A percentile compares a stretch with the other conserved stretches of the same genome.
Evolutionary conservation across 2,888 invertebrate species (phyloP).

Genomic region (Mesoligia furuncula): DNA sequence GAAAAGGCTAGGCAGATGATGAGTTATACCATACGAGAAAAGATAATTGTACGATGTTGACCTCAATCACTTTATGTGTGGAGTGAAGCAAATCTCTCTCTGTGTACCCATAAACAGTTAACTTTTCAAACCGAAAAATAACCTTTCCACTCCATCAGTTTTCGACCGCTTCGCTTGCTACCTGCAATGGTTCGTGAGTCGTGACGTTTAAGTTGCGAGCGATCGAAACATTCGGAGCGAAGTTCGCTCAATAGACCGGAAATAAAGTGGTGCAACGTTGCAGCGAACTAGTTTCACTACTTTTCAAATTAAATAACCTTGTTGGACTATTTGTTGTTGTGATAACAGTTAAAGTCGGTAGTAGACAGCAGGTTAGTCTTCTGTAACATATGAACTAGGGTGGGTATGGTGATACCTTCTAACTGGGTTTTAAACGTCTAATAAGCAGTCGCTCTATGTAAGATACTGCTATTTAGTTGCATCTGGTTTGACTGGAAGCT

Average conservation of each 20-base stretch:
- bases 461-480: too few species aligned
- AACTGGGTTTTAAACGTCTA: too few species aligned
- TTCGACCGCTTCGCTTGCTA: slow-evolving; percentile 7
- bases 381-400: background rate
- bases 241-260: slow-evolving; percentile 55
- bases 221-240: slow-evolving; percentile 38
- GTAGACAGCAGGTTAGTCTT: background rate
- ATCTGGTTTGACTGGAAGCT: too few species aligned
- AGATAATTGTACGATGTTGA: background rate
- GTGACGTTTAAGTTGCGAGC: slow-evolving; percentile 44
- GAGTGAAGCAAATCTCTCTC: background rate
- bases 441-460: too few species aligned
- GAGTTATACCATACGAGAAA: background rate
- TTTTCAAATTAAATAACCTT: slow-evolving; percentile 36
- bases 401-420: too few species aligned
- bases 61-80: background rate
- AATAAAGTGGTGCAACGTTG: slow-evolving; percentile 51
- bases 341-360: background rate
- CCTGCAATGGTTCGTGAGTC: slow-evolving; percentile 34
- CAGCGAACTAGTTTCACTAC: slow-evolving; percentile 23
- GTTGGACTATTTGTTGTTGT: slow-evolving; percentile 10
- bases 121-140: background rate
- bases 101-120: background rate
- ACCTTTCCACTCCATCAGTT: background rate
- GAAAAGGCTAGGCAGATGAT: too few species aligned